Base-by-base conservation (phyloP, 2,113 vertebrate genomes). In the Serilophus lunatus region DNA sequence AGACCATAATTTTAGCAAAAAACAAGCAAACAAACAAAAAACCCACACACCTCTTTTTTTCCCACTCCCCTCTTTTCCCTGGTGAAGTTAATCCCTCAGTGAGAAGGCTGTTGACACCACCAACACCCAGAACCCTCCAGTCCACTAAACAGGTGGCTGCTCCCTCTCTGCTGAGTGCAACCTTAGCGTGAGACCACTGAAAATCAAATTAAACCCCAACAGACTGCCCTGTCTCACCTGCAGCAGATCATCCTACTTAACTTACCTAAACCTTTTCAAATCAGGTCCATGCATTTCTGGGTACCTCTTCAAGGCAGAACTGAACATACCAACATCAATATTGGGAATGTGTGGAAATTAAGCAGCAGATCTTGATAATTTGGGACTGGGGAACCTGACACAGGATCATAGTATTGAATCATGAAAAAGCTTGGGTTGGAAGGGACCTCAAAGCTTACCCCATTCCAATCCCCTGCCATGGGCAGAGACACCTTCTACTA, bases 261-360 rank as follows among this genome's bases (percentile, higher is more conserved):
- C 28, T 12, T 20, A 24, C 33, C 36, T 18, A 50, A 78, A 83
- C 15, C 25, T 33, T 36, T 79, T 71, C 42, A 72, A 18, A 68
- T 45, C 47, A 35, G 23, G 13, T 31, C 40, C 24, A 3, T 6
- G 18, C 9, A 5, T 35, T 72, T 33, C 47, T 77, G 51, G 59
- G 18, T 12, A 42, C 6, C 8, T 18, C 47, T 33, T 28, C 5
- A 28, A 47, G 29, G 49, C 26, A 64, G 44, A 75, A 40, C n/a
- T 51, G 42, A 56, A 61, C 0, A 0, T 16, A 49, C 24, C 0
- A 0, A 19, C 56, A 13, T 8, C 14, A 28, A 2, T 31, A 26
- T 9, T 56, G 75, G 59, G 66, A 56, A 61, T 7, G 0, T 8
- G 18, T 74, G 65, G 44, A 61, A 84, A 81, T 54, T 50, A 51